Base-by-base conservation (phyloP, 2,797 vertebrate species). In the Leucoraja ocellata region DNA sequence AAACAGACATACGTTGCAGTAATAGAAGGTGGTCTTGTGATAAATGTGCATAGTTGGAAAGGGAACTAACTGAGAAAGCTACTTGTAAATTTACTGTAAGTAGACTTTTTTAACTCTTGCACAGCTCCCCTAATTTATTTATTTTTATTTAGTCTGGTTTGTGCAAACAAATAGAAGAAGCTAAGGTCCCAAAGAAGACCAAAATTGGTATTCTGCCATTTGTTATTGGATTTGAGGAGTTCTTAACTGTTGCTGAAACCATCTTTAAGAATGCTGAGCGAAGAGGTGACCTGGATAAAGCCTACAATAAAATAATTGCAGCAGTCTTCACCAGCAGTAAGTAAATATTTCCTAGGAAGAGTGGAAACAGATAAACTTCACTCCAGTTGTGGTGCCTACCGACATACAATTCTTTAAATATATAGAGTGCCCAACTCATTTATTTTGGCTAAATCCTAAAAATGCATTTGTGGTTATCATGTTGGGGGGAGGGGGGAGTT, bases 271-370 rank as follows among this genome's bases (percentile, higher is more conserved):
- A 93, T 21, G 93, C 93, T 58, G 93, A 2, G 94, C 6, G 68
- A n/a, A 93, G 94, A 65, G 93, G 88, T 6, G 94, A 95, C 13
- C 93, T 96, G 94, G 94, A 95, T 93, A 94, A 93, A n/a, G 94
- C 95, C 0, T 94, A 95, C 1, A 93, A 93, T 93, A 94, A 93
- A 77, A 88, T 96, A 93, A 94, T 94, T 2, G 0, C 21, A 93
- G 94, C 95, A 0, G n/a, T 95, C 94, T 94, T 96, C 94, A 94
- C 93, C 93, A 95, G 91, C 94, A 93, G 96, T 95, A 94, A 95
- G 95, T 95, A 92, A 76, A 54, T 71, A 92, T 76, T 46, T 73
- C 73, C 71, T 23, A 92, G 21, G 39, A 76, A 39, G 5, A 7
- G 7, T 18, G 23, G n/a, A 8, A 78, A 9, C 65, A 36, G n/a